A percentile compares a stretch with the other conserved stretches of the same genome.
Evolutionary conservation across 2,888 invertebrate genomes (phyloP).

Genomic region (Lymantria dispar): DNA sequence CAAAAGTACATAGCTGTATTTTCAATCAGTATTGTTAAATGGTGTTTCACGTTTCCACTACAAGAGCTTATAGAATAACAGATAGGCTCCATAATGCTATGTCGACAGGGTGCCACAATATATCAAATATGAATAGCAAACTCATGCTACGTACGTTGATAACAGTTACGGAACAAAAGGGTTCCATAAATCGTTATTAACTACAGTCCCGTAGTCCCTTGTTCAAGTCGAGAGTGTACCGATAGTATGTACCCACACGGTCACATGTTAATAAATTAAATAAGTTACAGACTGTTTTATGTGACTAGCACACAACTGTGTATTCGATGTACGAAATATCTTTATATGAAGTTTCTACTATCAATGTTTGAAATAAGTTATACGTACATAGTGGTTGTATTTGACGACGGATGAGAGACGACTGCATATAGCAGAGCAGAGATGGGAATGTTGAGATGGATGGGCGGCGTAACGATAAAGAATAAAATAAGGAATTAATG

Average conservation of each 20-base stretch:
- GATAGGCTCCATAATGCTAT: constrained; percentile 49
- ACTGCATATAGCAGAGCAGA: no score
- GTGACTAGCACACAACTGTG: not conserved
- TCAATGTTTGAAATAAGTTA: no score
- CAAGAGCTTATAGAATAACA: constrained; percentile 30
- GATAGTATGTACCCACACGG: constrained; percentile 30
- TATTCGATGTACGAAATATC: no score
- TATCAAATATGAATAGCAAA: constrained; percentile 74
- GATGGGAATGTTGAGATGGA: no score
- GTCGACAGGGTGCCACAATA: constrained; percentile 60
- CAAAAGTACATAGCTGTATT: no score
- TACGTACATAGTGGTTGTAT: no score
- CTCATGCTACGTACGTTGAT: constrained; percentile 59
- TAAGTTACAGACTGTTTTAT: constrained; percentile 20
- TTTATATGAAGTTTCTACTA: no score
- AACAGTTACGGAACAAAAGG: constrained; percentile 76
- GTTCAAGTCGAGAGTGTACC: constrained; percentile 55
- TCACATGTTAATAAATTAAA: constrained; percentile 26
- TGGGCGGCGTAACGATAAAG: no score
- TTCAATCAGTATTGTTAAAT: no score
- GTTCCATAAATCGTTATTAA: constrained; percentile 79
- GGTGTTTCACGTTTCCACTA: no score
- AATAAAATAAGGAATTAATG: no score
- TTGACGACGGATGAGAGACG: no score
- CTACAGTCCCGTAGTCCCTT: constrained; percentile 61